Percentiles rank a stretch among this genome's conserved stretches.
These are phyloP conservation scores for Procambarus clarkii DNA, from an alignment of 1,140 invertebrate species.

Conservation along the genomic window DNA sequence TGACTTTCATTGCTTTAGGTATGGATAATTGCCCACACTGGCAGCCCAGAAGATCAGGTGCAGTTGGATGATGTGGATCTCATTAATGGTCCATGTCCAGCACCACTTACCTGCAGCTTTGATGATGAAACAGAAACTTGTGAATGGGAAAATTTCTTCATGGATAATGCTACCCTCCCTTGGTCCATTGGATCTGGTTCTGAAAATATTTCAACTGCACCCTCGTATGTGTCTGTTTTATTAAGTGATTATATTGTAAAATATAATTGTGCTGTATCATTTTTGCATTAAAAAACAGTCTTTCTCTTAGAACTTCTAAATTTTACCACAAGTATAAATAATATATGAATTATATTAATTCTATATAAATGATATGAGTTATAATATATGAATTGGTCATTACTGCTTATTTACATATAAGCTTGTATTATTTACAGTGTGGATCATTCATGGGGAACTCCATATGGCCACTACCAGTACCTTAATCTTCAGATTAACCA, in stretches of 20 bases:
- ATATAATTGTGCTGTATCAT: background rate
- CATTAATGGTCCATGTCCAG: constrained; percentile 28
- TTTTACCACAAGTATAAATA: too few relatives aligned
- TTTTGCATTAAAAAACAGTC: too few relatives aligned
- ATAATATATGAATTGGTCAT: background rate
- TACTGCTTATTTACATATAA: background rate
- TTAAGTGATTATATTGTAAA: background rate
- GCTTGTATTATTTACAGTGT: constrained; percentile 9
- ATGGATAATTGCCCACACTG: constrained; percentile 11
- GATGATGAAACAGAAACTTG: constrained; percentile 33
- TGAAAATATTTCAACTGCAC: constrained; percentile 10
- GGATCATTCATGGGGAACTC: constrained; percentile 53
- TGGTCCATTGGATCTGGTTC: constrained; percentile 24
- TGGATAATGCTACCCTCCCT: background rate
- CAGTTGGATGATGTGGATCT: constrained; percentile 40
- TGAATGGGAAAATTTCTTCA: constrained; percentile 13
- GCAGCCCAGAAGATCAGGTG: background rate
- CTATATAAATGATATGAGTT: too few relatives aligned
- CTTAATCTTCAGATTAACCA: constrained; percentile 13
- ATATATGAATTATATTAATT: too few relatives aligned
- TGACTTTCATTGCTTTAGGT: constrained; percentile 21
- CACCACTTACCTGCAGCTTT: constrained; percentile 35
- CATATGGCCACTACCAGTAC: constrained; percentile 37
- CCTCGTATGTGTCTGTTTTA: background rate
- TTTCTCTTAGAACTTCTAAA: too few relatives aligned